A percentile compares a stretch with the other conserved stretches of the same genome.
Conservation (phyloP, 2,888 invertebrate species). For the Liposcelis brunnea region DNA sequence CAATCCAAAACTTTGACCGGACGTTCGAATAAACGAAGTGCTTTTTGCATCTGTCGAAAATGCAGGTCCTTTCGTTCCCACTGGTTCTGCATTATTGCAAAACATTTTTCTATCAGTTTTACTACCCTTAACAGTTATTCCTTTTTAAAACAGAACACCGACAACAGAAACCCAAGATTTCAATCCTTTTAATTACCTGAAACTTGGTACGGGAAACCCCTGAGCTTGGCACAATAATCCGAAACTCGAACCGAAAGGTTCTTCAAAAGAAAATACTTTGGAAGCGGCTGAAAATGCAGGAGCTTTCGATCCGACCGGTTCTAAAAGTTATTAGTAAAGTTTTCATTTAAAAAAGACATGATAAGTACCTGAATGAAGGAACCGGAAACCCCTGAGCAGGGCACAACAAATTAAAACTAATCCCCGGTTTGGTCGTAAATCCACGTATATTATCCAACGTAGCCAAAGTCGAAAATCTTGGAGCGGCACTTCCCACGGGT, state of each 20-base stretch:
- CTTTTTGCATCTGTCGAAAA: constrained; percentile 33
- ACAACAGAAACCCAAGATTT: neutral
- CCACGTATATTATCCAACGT: constrained; percentile 38
- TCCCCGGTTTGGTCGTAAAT: constrained; percentile 33
- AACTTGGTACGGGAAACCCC: constrained; percentile 47
- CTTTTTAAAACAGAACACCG: no score
- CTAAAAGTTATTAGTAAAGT: constrained; percentile 19
- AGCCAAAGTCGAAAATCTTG: constrained; percentile 40
- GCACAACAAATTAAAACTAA: constrained; percentile 28
- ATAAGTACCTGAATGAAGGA: constrained; percentile 36
- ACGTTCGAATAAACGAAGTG: constrained; percentile 16
- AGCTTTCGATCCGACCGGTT: constrained; percentile 28
- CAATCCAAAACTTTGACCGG: constrained; percentile 29
- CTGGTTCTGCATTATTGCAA: constrained; percentile 39
- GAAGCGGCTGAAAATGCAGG: constrained; percentile 27
- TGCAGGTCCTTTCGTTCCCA: constrained; percentile 43
- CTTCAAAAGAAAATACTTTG: constrained; percentile 21
- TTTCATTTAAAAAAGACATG: neutral
- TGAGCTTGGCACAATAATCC: constrained; percentile 34
- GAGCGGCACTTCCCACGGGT: constrained; percentile 35
- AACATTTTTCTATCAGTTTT: no score
- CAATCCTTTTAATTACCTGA: constrained; percentile 34
- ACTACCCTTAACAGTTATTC: no score
- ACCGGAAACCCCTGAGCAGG: constrained; percentile 53
- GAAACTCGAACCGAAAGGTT: constrained; percentile 19